Percentiles rank a stretch among this genome's conserved stretches.
Conservation (phyloP, 2,888 invertebrate species). For the Griposia aprilina region DNA sequence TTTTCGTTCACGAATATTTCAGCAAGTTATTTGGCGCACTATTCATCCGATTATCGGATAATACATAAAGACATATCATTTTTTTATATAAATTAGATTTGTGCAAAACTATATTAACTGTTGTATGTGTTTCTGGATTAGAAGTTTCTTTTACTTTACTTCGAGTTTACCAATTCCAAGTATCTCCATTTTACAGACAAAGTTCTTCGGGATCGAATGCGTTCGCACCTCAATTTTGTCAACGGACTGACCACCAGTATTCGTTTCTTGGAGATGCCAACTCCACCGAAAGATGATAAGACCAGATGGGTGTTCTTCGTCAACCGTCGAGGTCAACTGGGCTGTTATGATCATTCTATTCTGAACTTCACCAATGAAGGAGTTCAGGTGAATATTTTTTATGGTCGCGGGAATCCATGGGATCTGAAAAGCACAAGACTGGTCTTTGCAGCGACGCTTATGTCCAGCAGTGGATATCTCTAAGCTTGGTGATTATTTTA, state of each 20-base stretch:
- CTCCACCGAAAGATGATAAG: slow-evolving; percentile 72
- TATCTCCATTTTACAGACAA: slow-evolving; percentile 74
- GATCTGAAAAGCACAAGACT: background rate
- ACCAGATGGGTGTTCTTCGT: slow-evolving; percentile 82
- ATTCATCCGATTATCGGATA: background rate
- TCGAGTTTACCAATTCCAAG: background rate
- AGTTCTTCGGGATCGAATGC: slow-evolving; percentile 79
- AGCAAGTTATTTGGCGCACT: background rate
- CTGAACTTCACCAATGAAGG: slow-evolving; percentile 77
- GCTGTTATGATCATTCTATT: slow-evolving; percentile 77
- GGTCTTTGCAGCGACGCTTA: background rate
- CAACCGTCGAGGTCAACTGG: slow-evolving; percentile 77
- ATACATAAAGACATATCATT: background rate
- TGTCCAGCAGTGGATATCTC: background rate
- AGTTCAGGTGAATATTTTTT: slow-evolving; percentile 76
- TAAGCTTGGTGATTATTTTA: background rate
- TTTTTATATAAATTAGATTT: background rate
- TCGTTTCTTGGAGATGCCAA: slow-evolving; percentile 77
- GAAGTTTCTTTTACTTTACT: background rate
- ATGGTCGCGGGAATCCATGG: too few relatives aligned
- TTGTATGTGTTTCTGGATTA: background rate
- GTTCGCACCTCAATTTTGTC: slow-evolving; percentile 73
- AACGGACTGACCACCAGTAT: slow-evolving; percentile 71
- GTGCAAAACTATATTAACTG: background rate
- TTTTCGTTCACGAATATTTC: background rate